Base-by-base conservation (phyloP, 1,140 invertebrate species). In the Nixonia krombeini region DNA sequence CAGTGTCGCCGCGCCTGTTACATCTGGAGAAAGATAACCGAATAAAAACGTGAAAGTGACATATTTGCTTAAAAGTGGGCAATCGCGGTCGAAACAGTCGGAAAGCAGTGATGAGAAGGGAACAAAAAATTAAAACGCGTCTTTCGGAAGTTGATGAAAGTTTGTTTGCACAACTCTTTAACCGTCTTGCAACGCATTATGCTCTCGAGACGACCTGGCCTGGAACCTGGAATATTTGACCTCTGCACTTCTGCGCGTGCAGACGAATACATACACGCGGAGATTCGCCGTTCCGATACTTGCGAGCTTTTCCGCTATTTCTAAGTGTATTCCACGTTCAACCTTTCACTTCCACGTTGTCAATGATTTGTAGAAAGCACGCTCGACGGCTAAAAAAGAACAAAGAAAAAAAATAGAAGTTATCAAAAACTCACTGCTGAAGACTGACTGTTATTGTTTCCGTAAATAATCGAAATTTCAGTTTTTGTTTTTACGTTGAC, bases 161-260 rank as follows among this genome's bases (percentile, higher is more conserved):
- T 76, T 73, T 75, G 75, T 80, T 80, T 78, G 76, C 78, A 75
- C 71, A 79, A 74, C 76, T 80, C 77, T 80, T 81, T 79, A 70
- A 73, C 70, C 71, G 64, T 69, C 68, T 74, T 73, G 70, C 72
- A 72, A 69, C 49, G 77, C 79, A 82, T 82, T 82, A 81, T 73
- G 76, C 78, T 79, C 79, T 82, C 75, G 80, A 81, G 79, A 82
- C 80, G 72, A 75, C 67, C 75, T 81, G 76, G 75, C 78, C 76
- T 76, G 79, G 71, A 76, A 82, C 80, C 78, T 76, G 80, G 64
- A 79, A 80, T 82, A 79, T 82, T 78, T 75, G 77, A 79, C 74
- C 74, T 79, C 71, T 70, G 56, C 65, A 69, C 71, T 73, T 70
- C 63, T 62, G 49, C 45, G 49, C 45, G 58, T 55, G 57, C 25